Conservation (phyloP, 2,888 invertebrate species). For the Acronicta alni region DNA sequence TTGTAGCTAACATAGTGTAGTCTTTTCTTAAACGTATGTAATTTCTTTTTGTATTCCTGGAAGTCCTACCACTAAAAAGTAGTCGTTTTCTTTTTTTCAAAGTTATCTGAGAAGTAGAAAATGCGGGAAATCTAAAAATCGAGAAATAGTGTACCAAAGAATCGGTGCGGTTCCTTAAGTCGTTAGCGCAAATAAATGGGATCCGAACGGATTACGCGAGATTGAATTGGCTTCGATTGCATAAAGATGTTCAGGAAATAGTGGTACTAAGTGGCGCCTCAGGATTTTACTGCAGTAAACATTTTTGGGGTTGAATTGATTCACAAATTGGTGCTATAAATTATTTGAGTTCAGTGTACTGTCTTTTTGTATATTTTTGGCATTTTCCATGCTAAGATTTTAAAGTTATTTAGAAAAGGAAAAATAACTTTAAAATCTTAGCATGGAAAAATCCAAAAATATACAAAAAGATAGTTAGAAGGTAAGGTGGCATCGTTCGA, state of each 20-base stretch:
- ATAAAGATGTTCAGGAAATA: slow-evolving; percentile 45
- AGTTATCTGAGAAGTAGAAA: not conserved
- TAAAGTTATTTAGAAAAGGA: no score
- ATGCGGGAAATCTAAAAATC: not conserved
- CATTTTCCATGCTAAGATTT: no score
- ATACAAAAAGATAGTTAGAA: no score
- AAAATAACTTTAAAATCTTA: no score
- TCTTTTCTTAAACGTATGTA: no score
- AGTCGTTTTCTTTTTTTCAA: not conserved
- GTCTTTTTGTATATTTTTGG: no score
- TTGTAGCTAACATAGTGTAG: no score
- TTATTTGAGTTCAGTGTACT: no score
- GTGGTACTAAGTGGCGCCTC: slow-evolving; percentile 29
- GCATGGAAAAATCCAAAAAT: no score
- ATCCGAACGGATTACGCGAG: slow-evolving; percentile 34
- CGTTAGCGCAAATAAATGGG: slow-evolving; percentile 48
- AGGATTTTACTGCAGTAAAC: slow-evolving; percentile 16
- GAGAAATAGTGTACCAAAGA: slow-evolving; percentile 7
- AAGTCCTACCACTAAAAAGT: no score
- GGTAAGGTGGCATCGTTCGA: no score
- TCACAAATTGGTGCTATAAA: not conserved
- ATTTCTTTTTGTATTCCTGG: no score
- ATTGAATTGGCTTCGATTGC: slow-evolving; percentile 44
- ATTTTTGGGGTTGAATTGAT: not conserved
- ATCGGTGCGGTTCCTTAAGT: slow-evolving; percentile 30